These are phyloP conservation scores for Lathamus discolor DNA, from an alignment of 2,113 vertebrate genomes.

Conservation along the genomic window DNA sequence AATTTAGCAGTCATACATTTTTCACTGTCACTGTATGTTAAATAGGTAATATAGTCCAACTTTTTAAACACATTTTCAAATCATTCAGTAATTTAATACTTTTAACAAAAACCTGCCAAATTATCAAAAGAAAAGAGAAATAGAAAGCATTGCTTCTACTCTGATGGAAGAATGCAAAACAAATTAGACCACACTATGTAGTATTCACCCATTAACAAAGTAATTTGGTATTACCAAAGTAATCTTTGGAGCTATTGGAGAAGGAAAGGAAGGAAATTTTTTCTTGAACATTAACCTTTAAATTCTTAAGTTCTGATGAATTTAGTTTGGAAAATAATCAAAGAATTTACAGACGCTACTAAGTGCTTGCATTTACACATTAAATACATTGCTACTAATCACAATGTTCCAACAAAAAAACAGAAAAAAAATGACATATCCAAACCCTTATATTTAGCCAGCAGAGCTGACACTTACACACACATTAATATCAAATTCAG, in stretches of 20 bases:
- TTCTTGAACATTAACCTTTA: neutral
- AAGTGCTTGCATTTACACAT: neutral
- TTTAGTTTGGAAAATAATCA: neutral
- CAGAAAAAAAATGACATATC: rapidly evolving
- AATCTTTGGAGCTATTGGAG: neutral
- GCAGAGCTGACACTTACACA: too few relatives aligned
- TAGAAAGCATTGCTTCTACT: neutral
- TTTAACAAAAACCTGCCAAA: neutral
- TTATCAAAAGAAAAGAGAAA: neutral
- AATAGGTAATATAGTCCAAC: neutral
- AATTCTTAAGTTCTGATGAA: neutral
- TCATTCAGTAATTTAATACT: too few relatives aligned
- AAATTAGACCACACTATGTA: rapidly evolving
- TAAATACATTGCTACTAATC: neutral
- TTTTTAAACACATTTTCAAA: neutral
- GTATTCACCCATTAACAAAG: neutral
- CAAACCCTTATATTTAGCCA: neutral
- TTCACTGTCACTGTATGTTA: neutral
- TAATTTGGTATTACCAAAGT: neutral
- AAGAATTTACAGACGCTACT: neutral
- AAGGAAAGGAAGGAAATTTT: neutral
- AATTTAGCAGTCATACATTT: neutral
- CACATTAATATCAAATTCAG: neutral
- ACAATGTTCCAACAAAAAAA: neutral
- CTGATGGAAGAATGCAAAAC: neutral